phyloP scores from a whole-genome alignment of 2,113 vertebrate species.

The Podarcis muralis region DNA sequence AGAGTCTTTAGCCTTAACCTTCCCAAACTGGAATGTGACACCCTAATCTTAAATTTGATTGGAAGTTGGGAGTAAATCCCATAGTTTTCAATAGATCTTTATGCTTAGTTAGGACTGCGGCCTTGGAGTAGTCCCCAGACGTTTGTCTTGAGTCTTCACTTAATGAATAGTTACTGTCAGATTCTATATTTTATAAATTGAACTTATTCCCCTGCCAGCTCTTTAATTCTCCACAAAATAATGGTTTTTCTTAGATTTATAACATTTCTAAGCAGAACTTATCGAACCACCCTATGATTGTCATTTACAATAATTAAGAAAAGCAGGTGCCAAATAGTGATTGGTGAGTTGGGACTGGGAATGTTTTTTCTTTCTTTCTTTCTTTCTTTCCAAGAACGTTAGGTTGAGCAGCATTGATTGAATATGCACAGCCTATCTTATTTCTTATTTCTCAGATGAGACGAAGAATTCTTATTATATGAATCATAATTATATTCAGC shows the following conservation, averaged over 20 bases:
- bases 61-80: background rate
- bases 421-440: background rate
- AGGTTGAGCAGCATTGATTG: background rate
- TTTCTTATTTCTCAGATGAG: constrained; percentile 10
- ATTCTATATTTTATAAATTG: constrained; percentile 24
- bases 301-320: constrained; percentile 28
- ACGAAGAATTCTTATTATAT: constrained; percentile 11
- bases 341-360: background rate
- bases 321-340: constrained; percentile 19
- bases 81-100: background rate
- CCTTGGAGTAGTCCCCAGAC: background rate
- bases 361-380: background rate
- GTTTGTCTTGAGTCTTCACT: constrained; percentile 9
- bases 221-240: constrained; percentile 14
- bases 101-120: background rate
- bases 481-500: constrained; percentile 12
- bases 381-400: constrained; percentile 4
- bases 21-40: background rate
- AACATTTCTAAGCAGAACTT: constrained; percentile 14
- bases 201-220: constrained; percentile 20
- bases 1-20: background rate
- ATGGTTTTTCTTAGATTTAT: constrained; percentile 25
- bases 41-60: background rate
- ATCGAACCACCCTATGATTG: background rate
- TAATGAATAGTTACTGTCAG: constrained; percentile 19